Evolutionary conservation across 2,888 invertebrate genomes (phyloP).

Genomic region (Reticulitermes lucifugus): DNA sequence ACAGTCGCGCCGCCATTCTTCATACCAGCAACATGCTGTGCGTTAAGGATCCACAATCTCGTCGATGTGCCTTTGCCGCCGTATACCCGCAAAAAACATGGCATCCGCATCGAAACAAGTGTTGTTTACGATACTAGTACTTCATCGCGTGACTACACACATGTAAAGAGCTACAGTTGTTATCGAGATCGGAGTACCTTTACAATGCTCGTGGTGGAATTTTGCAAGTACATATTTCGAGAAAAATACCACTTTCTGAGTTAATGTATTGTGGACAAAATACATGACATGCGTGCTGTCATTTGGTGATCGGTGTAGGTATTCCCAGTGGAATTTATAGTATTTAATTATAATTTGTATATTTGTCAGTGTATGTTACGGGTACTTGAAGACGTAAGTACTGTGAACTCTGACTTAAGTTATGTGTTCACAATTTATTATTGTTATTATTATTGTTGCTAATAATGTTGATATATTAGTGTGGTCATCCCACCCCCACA

Average conservation of each 20-base stretch:
- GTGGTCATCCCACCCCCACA: too few relatives aligned
- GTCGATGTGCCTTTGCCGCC: not conserved
- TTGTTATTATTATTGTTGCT: too few relatives aligned
- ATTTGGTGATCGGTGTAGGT: not conserved
- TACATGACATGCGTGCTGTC: not conserved
- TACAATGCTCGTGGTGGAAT: not conserved
- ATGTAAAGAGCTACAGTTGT: not conserved
- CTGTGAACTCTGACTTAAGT: too few relatives aligned
- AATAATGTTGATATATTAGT: too few relatives aligned
- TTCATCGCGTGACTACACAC: not conserved
- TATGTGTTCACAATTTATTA: too few relatives aligned
- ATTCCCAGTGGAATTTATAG: not conserved
- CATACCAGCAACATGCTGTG: not conserved
- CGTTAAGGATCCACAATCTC: not conserved
- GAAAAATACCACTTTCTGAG: not conserved
- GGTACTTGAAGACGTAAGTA: too few relatives aligned
- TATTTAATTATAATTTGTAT: too few relatives aligned
- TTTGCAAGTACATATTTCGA: not conserved
- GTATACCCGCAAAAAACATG: not conserved
- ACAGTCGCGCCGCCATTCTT: not conserved
- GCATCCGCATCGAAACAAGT: not conserved
- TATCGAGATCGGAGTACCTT: not conserved
- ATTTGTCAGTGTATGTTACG: too few relatives aligned
- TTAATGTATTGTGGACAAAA: not conserved
- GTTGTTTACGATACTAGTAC: slow-evolving; percentile 1